These are phyloP conservation scores for Iselma pallidipennis DNA, from an alignment of 2,888 invertebrate genomes.

Conservation along the genomic window DNA sequence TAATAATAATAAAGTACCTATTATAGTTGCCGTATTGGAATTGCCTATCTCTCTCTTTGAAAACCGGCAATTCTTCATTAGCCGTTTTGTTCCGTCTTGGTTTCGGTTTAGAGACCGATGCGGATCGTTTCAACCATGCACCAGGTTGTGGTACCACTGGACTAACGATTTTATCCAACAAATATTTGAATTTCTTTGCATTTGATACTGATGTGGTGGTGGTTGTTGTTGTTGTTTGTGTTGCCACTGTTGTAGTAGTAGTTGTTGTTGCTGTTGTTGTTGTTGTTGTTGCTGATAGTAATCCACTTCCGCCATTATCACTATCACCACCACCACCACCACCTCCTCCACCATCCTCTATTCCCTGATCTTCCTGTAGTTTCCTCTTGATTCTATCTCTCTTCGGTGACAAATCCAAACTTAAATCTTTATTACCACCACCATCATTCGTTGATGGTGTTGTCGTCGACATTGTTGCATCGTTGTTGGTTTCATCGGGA, in stretches of 20 bases:
- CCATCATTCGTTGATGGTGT: conserved; percentile 44
- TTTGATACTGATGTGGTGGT: background rate
- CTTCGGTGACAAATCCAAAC: conserved; percentile 53
- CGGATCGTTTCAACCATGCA: conserved; percentile 71
- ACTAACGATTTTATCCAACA: conserved; percentile 87
- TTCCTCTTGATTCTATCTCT: conserved; percentile 62
- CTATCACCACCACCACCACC: conserved; percentile 14
- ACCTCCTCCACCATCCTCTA: conserved; percentile 52
- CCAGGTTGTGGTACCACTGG: conserved; percentile 91
- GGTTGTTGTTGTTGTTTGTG: background rate
- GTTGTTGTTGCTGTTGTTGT: background rate
- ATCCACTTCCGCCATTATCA: background rate
- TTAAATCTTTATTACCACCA: conserved; percentile 30
- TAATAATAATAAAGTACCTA: conserved; percentile 58
- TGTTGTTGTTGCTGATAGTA: background rate
- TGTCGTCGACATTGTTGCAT: conserved; percentile 5
- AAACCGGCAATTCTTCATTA: conserved; percentile 63
- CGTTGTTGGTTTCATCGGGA: conserved; percentile 45
- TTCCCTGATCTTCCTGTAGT: conserved; percentile 58
- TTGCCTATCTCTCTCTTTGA: conserved; percentile 74
- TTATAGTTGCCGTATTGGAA: conserved; percentile 97
- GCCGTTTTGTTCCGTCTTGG: conserved; percentile 54
- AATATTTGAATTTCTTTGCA: conserved; percentile 67
- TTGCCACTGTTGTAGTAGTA: background rate
- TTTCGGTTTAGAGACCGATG: conserved; percentile 45